Percentiles rank a stretch among this genome's conserved stretches.
Conservation (phyloP, 2,888 invertebrate genomes). For the Hermaeophaga mercurialis region DNA sequence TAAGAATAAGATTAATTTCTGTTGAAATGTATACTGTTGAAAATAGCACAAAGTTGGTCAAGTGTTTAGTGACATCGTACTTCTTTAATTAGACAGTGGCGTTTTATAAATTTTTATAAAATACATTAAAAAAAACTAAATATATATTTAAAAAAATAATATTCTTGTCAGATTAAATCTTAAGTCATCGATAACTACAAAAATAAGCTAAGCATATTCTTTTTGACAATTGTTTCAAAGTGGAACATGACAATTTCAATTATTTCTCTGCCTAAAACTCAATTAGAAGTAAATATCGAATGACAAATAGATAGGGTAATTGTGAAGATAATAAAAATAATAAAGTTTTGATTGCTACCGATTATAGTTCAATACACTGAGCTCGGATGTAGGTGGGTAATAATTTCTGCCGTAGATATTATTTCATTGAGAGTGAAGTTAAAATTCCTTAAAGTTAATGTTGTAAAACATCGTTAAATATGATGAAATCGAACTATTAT, state of each 20-base stretch:
- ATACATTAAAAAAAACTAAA: too few species aligned
- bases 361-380: neutral
- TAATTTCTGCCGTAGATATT: neutral
- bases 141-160: too few species aligned
- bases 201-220: too few species aligned
- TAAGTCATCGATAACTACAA: too few species aligned
- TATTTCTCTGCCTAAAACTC: too few species aligned
- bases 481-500: conserved; percentile 5
- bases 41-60: conserved; percentile 14
- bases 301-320: too few species aligned
- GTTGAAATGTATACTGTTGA: conserved; percentile 8
- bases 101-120: too few species aligned
- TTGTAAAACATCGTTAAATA: conserved; percentile 8
- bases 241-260: too few species aligned
- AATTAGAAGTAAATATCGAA: too few species aligned
- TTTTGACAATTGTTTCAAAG: too few species aligned
- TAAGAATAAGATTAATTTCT: conserved; percentile 30
- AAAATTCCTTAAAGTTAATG: conserved; percentile 9
- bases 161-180: too few species aligned
- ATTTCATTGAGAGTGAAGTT: conserved; percentile 6
- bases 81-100: neutral
- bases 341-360: neutral
- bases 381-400: neutral
- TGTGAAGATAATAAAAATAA: neutral
- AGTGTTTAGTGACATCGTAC: conserved; percentile 5